Base-by-base conservation (phyloP, 2,797 vertebrate species). In the Prunella strophiata region DNA sequence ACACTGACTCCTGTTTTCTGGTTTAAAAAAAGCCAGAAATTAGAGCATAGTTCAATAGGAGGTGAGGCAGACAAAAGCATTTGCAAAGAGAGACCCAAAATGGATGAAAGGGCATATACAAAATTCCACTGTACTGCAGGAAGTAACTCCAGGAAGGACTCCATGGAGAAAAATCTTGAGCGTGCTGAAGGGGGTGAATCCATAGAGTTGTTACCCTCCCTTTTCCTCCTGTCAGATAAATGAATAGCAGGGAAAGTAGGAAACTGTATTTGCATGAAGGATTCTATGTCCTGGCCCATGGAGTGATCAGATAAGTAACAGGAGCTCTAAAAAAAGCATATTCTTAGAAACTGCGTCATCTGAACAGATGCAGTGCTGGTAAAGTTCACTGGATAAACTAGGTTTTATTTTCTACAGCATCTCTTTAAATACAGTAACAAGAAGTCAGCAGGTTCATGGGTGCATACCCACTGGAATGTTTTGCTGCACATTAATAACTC, bases 391-490 rank as follows among this genome's bases (percentile, higher is more conserved):
- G 78, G 90, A 77, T 87, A 90, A 90, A 93, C 17, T 4, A 17
- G 71, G 80, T 70, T 93, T 93, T 95, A 91, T 96, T 95, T 93
- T 92, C 90, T 93, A 76, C 83, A 89, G 66, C 93, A 89, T 68
- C 74, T 74, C 71, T 94, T 95, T 96, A 95, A 95, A 95, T 85
- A 93, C 88, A 67, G 90, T 18, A 95, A 93, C 80, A 62, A 95
- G 84, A 91, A 95, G 94, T 79, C 95, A 96, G 63, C 92, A 94
- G 92, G 95, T 95, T 79, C 92, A 87, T 43, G 77, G 73, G 62
- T 89, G 86, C 52, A 38, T 85, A 71, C 68, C 34, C 85, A 74
- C 71, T 95, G 91, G 88, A 93, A 95, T 87, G 77, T 91, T 97
- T 95, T 88, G 42, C 89, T 85, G 76, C 54, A 68, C 84, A 62